A percentile compares a stretch with the other conserved stretches of the same genome.
Conservation (phyloP, 2,113 vertebrate genomes). For the Labrus mixtus region DNA sequence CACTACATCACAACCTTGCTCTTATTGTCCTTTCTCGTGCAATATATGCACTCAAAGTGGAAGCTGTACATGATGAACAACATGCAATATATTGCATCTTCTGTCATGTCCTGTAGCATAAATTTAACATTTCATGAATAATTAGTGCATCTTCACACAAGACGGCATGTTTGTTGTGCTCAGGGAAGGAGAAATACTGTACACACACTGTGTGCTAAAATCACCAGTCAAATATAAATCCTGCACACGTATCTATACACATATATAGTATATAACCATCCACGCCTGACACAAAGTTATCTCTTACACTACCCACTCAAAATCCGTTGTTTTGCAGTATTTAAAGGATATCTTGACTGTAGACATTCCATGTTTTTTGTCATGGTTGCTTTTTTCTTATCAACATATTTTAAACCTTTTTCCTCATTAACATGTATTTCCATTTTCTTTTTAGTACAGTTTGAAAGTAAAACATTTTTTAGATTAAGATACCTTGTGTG, state of each 20-base stretch:
- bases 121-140: conserved; percentile 56
- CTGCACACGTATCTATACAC: background rate
- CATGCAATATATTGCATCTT: conserved; percentile 17
- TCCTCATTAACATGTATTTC: no score
- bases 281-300: background rate
- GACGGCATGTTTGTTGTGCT: conserved; percentile 17
- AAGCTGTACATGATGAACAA: background rate
- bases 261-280: background rate
- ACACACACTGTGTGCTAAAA: background rate
- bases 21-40: conserved; percentile 43
- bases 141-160: conserved; percentile 36
- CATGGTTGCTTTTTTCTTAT: background rate
- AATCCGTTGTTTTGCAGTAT: background rate
- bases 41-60: conserved; percentile 7
- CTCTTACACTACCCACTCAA: background rate
- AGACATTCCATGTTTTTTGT: background rate
- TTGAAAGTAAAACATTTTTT: no score
- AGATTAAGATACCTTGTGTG: no score
- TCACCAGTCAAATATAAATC: background rate
- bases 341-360: background rate
- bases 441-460: no score
- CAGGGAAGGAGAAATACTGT: background rate
- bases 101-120: conserved; percentile 15
- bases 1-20: conserved; percentile 59
- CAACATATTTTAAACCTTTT: background rate